phyloP scores from a whole-genome alignment of 1,140 invertebrate species.

The Myzus persicae region DNA sequence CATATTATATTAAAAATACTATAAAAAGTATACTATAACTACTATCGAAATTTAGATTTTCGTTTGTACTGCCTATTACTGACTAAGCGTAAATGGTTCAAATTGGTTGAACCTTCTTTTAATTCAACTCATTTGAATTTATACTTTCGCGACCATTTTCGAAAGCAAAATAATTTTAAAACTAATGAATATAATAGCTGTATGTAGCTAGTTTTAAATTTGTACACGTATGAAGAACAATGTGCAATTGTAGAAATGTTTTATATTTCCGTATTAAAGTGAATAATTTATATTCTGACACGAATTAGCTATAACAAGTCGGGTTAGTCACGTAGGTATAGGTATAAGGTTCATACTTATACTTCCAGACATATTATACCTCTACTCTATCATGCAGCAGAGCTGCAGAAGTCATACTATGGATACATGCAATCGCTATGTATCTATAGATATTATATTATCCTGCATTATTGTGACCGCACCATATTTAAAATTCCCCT shows the following conservation, averaged over 20 bases:
- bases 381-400: neutral
- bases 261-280: slow-evolving; percentile 22
- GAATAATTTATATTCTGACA: slow-evolving; percentile 46
- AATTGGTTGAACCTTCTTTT: too few species aligned
- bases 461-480: neutral
- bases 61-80: too few species aligned
- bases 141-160: too few species aligned
- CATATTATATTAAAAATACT: too few species aligned
- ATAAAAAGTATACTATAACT: too few species aligned
- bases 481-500: neutral
- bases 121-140: too few species aligned
- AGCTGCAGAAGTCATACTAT: neutral
- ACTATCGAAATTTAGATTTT: too few species aligned
- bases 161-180: neutral
- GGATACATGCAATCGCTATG: neutral
- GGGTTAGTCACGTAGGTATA: slow-evolving; percentile 30
- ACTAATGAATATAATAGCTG: neutral
- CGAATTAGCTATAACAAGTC: slow-evolving; percentile 8
- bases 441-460: too few species aligned
- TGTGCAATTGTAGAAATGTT: slow-evolving; percentile 11
- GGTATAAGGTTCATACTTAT: neutral
- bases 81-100: too few species aligned
- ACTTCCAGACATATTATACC: too few species aligned
- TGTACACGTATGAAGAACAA: neutral
- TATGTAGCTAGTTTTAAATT: neutral